Evolutionary conservation across 1,140 invertebrate genomes (phyloP), one percentile per base, ranked within the genome.

Genomic region (Drosophila asahinai): DNA sequence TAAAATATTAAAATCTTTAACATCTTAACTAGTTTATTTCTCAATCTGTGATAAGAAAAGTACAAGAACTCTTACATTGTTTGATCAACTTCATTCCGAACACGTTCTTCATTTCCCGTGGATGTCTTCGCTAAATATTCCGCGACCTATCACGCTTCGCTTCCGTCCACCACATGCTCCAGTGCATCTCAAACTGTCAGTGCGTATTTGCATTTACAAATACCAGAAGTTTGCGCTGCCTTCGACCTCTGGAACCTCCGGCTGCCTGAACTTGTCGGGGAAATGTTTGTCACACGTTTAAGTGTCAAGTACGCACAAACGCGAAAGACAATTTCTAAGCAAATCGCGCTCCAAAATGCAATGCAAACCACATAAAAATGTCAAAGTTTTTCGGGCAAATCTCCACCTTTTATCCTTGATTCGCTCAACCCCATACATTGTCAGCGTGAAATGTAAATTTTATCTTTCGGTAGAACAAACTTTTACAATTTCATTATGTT

Each of bases 401-500:
- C 25, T 63, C 3, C 33, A 8, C 40, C 42, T 15, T 71, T 55
- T 68, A 58, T 42, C 42, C 27, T 7, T n/a, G 14, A 27, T 55
- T 27, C 40, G 40, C 40, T 12, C 27, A 42, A 36, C 14, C 22
- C 17, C 67, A 74, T 55, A 48, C 55, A 77, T 83, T 83, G 74
- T 83, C 70, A 79, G 72, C 73, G 73, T 47, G 81, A 80, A 86
- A 90, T 90, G 86, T 86, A 90, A 90, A 90, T 90, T 81, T 82
- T 90, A 82, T 90, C 86, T 80, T 86, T 89, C 68, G 71, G 61
- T 52, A 72, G 73, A 73, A 90, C 71, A 74, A 90, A 90, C 86
- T 90, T 90, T 90, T 77, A 90, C 86, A 90, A 90, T 90, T 90
- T 90, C 76, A 90, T 90, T 82, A 90, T 90, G 86, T 90, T 90